phyloP scores from a whole-genome alignment of 1,140 invertebrate genomes.

The Ladona fulva region DNA sequence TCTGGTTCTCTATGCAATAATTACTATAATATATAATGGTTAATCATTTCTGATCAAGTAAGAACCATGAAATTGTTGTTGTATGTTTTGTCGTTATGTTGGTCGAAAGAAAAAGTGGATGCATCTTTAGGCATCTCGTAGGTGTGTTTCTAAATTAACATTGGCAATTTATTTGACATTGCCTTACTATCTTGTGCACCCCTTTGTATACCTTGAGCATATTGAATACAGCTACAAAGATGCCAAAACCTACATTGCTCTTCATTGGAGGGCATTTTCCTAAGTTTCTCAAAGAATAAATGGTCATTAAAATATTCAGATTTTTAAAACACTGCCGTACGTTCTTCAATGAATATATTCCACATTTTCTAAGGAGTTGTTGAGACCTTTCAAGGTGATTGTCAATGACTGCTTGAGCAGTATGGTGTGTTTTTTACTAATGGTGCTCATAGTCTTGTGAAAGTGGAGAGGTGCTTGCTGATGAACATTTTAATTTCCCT shows the following conservation, averaged over 20 bases:
- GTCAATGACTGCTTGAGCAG: neutral
- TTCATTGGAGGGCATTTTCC: neutral
- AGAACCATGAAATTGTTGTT: conserved; percentile 7
- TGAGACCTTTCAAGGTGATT: conserved; percentile 6
- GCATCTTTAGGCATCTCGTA: neutral
- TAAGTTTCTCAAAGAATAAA: conserved; percentile 4
- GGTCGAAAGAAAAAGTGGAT: conserved; percentile 1
- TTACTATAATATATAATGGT: neutral
- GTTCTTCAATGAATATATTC: neutral
- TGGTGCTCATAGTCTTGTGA: neutral
- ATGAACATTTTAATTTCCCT: neutral
- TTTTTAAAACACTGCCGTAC: neutral
- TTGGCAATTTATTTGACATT: conserved; percentile 10
- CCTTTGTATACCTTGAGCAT: neutral
- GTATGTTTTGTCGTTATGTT: conserved; percentile 10
- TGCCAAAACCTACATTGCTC: neutral
- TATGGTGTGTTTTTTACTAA: neutral
- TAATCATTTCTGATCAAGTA: neutral
- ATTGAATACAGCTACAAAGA: neutral
- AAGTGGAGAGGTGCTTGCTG: neutral
- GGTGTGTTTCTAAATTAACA: neutral
- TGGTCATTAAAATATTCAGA: neutral
- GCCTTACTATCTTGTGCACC: conserved; percentile 3
- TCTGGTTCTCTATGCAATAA: conserved; percentile 1
- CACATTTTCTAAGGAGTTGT: conserved; percentile 1